Conservation (phyloP, 1,140 invertebrate species). For the Popillia japonica region DNA sequence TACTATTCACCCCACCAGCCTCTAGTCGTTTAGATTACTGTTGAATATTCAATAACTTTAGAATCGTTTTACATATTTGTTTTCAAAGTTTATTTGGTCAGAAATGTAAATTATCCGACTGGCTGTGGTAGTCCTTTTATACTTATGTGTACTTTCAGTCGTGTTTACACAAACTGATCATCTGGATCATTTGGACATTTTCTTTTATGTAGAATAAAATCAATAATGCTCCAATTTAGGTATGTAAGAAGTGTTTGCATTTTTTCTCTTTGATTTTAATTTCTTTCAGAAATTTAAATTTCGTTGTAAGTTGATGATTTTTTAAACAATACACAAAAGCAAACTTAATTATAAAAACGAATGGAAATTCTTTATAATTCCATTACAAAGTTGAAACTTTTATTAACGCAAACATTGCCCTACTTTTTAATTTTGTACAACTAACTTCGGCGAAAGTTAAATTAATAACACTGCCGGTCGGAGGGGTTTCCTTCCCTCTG, state of each 20-base stretch:
- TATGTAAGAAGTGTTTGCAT: too few relatives aligned
- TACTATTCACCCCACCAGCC: background rate
- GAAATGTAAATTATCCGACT: background rate
- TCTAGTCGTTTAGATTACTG: background rate
- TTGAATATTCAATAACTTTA: slow-evolving; percentile 31
- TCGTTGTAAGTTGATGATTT: too few relatives aligned
- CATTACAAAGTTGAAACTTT: background rate
- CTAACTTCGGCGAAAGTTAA: slow-evolving; percentile 11
- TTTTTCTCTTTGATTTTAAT: too few relatives aligned
- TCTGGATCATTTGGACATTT: too few relatives aligned
- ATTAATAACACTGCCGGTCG: slow-evolving; percentile 15
- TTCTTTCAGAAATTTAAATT: too few relatives aligned
- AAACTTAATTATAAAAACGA: background rate
- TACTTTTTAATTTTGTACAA: slow-evolving; percentile 22
- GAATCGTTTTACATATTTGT: background rate
- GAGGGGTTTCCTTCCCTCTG: background rate
- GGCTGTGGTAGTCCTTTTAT: background rate
- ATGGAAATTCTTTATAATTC: background rate
- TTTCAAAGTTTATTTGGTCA: background rate
- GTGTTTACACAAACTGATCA: background rate
- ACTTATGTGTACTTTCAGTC: background rate
- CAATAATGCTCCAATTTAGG: too few relatives aligned
- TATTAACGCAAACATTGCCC: background rate
- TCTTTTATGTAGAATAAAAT: too few relatives aligned
- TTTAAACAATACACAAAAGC: background rate